Percentiles rank a stretch among this genome's conserved stretches.
These are phyloP conservation scores for Gnathonemus longibarbis DNA, from an alignment of 2,113 vertebrate species.

Conservation along the genomic window DNA sequence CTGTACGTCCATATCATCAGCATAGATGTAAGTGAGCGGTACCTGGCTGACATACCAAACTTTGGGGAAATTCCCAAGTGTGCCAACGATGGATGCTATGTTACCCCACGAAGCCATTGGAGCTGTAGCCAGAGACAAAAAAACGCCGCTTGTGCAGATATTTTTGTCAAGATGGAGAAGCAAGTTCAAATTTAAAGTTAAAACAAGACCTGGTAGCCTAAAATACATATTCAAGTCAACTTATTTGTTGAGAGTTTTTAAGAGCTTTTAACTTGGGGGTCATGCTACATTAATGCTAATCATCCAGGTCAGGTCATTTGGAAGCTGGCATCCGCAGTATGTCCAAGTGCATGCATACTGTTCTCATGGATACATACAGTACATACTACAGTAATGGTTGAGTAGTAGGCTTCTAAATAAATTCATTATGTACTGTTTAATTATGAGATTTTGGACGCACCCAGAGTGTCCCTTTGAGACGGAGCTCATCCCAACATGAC, in stretches of 20 bases:
- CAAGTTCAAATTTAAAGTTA: neutral
- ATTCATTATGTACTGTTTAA: neutral
- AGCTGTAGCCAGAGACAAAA: neutral
- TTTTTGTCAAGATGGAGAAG: neutral
- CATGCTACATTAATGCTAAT: neutral
- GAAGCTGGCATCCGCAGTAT: neutral
- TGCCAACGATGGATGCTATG: neutral
- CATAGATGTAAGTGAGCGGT: neutral
- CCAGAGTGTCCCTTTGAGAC: neutral
- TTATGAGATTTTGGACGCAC: neutral
- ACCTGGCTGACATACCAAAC: neutral
- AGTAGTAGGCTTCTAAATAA: neutral
- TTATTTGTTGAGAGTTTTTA: neutral
- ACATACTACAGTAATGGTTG: neutral
- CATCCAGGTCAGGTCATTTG: neutral
- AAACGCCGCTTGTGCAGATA: neutral
- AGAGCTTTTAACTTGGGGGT: neutral
- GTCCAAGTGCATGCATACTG: neutral
- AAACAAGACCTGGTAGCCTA: neutral
- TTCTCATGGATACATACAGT: neutral
- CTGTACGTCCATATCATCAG: neutral
- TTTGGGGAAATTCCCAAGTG: neutral
- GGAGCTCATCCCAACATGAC: neutral
- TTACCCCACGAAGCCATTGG: neutral
- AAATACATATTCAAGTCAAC: neutral